Conservation (phyloP, 2,113 vertebrate genomes). For the Motacilla tschutschensis region DNA sequence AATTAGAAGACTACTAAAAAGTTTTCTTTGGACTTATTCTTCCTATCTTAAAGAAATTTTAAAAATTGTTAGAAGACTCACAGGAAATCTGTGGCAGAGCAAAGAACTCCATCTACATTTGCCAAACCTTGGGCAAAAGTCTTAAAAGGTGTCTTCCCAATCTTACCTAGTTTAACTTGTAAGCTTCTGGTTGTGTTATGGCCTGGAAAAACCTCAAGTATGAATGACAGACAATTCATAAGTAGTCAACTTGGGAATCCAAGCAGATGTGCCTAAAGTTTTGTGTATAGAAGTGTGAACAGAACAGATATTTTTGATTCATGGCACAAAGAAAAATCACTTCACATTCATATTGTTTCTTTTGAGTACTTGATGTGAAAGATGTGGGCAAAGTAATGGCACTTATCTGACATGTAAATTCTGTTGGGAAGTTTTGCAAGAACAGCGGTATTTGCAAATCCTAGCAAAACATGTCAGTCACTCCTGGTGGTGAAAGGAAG, state of each 20-base stretch:
- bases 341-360: not conserved
- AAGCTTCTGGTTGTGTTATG: not conserved
- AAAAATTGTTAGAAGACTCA: fast-evolving
- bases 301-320: not conserved
- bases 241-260: not conserved
- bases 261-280: not conserved
- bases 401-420: not conserved
- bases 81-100: not conserved
- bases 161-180: not conserved
- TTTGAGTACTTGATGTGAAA: not conserved
- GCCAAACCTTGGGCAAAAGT: not conserved
- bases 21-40: not conserved
- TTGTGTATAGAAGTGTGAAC: not conserved
- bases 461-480: not conserved
- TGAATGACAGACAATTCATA: not conserved
- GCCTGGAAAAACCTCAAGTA: not conserved
- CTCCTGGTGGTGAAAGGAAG: not conserved
- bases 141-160: not conserved
- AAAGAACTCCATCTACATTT: not conserved
- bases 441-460: not conserved
- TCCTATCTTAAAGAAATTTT: not conserved
- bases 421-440: not conserved
- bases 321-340: not conserved
- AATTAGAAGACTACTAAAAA: not conserved
- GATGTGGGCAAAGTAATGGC: not conserved